Conservation (phyloP, 2,113 vertebrate genomes). For the Urocitellus parryii region DNA sequence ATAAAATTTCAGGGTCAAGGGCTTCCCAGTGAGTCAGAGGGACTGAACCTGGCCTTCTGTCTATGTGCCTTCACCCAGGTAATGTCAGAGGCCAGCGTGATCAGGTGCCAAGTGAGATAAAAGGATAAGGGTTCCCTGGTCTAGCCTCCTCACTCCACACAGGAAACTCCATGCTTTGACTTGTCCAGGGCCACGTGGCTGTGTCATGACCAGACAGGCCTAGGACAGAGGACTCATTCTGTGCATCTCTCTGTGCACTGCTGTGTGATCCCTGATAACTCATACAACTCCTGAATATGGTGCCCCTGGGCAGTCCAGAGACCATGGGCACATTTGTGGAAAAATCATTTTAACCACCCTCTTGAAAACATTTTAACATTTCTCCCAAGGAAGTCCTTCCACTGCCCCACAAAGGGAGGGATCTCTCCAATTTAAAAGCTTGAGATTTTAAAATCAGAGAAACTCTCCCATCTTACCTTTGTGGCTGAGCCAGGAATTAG, state of each 20-base stretch:
- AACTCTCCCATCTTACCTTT: background rate
- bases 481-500: background rate
- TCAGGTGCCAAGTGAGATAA: background rate
- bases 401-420: background rate
- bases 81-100: background rate
- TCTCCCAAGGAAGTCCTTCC: background rate
- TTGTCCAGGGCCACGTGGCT: background rate
- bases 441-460: constrained; percentile 24
- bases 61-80: background rate
- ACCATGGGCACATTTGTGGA: background rate
- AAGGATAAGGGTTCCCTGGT: background rate
- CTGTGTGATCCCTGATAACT: background rate
- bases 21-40: background rate
- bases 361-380: constrained; percentile 22
- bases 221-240: background rate
- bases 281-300: background rate
- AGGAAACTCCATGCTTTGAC: background rate
- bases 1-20: constrained; percentile 32
- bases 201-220: background rate
- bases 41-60: background rate
- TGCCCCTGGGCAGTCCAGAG: background rate
- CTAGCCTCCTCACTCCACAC: background rate
- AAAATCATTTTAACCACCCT: background rate
- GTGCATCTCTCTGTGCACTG: background rate
- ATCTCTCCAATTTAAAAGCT: background rate